These are phyloP conservation scores for Gryllus longicercus DNA, from an alignment of 2,888 invertebrate genomes.

Conservation along the genomic window DNA sequence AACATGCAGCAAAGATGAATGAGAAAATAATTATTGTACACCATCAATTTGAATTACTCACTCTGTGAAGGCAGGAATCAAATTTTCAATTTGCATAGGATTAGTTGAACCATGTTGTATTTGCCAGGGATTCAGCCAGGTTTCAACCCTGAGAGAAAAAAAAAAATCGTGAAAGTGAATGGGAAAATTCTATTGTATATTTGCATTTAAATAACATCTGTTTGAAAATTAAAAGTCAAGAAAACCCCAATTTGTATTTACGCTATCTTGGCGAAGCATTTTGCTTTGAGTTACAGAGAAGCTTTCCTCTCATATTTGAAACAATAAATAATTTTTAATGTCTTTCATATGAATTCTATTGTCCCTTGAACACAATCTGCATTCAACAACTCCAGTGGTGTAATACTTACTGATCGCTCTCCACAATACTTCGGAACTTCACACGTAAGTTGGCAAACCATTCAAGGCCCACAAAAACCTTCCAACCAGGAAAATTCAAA, in stretches of 20 bases:
- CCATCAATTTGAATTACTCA: conserved; percentile 47
- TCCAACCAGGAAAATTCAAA: conserved; percentile 50
- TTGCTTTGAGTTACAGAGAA: too few relatives aligned
- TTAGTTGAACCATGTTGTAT: conserved; percentile 61
- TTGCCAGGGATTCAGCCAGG: conserved; percentile 72
- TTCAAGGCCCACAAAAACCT: conserved; percentile 49
- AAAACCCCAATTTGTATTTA: too few relatives aligned
- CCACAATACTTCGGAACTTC: conserved; percentile 51
- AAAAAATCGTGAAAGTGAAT: not conserved
- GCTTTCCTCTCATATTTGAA: too few relatives aligned
- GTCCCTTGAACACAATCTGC: too few relatives aligned
- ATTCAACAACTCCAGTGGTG: not conserved
- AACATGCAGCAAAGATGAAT: too few relatives aligned
- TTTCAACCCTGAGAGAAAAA: conserved; percentile 52
- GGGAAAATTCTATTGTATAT: not conserved
- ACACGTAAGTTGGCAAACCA: conserved; percentile 54
- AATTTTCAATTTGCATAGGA: conserved; percentile 60
- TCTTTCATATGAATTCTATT: too few relatives aligned
- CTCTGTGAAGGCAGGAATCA: conserved; percentile 57
- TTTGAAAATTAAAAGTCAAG: too few relatives aligned
- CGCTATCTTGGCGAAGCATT: too few relatives aligned
- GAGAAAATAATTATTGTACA: too few relatives aligned
- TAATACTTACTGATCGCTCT: conserved; percentile 55
- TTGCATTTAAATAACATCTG: too few relatives aligned
- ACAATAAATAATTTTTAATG: too few relatives aligned